phyloP scores from a whole-genome alignment of 2,888 invertebrate species.

The Tuta absoluta region DNA sequence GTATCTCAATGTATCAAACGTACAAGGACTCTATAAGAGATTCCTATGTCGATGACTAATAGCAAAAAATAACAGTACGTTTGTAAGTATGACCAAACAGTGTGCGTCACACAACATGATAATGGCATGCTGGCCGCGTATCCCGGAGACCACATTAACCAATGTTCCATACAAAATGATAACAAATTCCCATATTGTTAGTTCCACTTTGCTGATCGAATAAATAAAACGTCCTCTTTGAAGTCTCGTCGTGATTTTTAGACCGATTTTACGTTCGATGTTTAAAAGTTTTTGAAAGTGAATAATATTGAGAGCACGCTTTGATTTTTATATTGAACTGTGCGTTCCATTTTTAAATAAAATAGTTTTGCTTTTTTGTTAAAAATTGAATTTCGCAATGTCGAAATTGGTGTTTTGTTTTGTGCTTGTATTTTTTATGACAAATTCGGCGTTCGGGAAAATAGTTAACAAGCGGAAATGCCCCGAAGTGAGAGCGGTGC shows the following conservation, averaged over 20 bases:
- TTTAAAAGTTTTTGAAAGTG: not conserved
- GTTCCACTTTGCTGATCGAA: constrained; percentile 58
- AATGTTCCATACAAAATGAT: constrained; percentile 75
- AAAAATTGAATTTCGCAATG: constrained; percentile 31
- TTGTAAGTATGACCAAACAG: constrained; percentile 25
- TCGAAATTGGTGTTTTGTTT: constrained; percentile 42
- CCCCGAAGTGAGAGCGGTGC: constrained; percentile 88
- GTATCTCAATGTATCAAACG: too few species aligned
- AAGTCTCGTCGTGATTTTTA: constrained; percentile 7
- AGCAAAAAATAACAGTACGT: constrained; percentile 10
- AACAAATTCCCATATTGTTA: constrained; percentile 73
- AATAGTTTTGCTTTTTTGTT: not conserved
- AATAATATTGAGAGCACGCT: not conserved
- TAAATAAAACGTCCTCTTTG: constrained; percentile 55
- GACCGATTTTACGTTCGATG: constrained; percentile 7
- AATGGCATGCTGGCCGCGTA: constrained; percentile 70
- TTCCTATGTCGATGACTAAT: constrained; percentile 9
- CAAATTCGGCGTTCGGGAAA: constrained; percentile 47
- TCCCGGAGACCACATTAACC: constrained; percentile 60
- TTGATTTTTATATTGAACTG: not conserved
- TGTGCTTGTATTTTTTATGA: constrained; percentile 45
- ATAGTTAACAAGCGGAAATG: constrained; percentile 86
- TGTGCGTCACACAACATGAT: constrained; percentile 63
- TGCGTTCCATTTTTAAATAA: constrained; percentile 10
- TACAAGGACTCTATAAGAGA: too few species aligned